phyloP scores from a whole-genome alignment of 2,113 vertebrate genomes.

The Mugil cephalus region DNA sequence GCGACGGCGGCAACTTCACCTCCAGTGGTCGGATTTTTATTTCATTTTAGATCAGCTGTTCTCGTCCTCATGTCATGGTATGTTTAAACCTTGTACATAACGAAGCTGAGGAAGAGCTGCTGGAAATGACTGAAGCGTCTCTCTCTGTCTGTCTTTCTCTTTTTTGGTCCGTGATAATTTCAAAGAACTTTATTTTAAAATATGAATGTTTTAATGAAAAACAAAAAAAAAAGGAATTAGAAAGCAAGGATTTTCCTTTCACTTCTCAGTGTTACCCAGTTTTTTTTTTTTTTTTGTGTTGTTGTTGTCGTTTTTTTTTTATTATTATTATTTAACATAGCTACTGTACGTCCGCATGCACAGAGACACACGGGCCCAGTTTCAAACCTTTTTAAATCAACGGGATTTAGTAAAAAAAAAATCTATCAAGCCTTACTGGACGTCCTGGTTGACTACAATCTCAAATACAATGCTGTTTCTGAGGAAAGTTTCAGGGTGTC shows the following conservation, averaged over 20 bases:
- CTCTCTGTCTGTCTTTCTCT: constrained; percentile 15
- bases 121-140: constrained; percentile 51
- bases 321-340: constrained; percentile 27
- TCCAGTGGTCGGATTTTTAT: constrained; percentile 69
- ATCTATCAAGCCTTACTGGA: constrained; percentile 55
- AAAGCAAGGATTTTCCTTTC: constrained; percentile 51
- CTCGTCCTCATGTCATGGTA: constrained; percentile 72
- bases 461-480: constrained; percentile 28
- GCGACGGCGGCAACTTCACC: constrained; percentile 58
- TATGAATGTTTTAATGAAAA: constrained; percentile 69
- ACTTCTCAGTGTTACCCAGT: constrained; percentile 63
- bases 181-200: constrained; percentile 69
- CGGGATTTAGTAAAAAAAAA: constrained; percentile 34
- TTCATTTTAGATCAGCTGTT: constrained; percentile 70
- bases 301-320: constrained; percentile 41
- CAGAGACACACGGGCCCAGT: constrained; percentile 37
- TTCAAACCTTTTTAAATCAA: constrained; percentile 29
- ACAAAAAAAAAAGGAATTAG: constrained; percentile 9
- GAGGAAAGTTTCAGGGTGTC: background rate
- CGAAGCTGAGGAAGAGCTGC: constrained; percentile 74
- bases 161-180: constrained; percentile 51
- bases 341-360: constrained; percentile 29
- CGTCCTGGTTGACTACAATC: constrained; percentile 44
- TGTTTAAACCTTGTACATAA: constrained; percentile 86
- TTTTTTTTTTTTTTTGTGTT: constrained; percentile 30